Conservation (phyloP, 2,888 invertebrate genomes). For the Phrixothrix hirtus region DNA sequence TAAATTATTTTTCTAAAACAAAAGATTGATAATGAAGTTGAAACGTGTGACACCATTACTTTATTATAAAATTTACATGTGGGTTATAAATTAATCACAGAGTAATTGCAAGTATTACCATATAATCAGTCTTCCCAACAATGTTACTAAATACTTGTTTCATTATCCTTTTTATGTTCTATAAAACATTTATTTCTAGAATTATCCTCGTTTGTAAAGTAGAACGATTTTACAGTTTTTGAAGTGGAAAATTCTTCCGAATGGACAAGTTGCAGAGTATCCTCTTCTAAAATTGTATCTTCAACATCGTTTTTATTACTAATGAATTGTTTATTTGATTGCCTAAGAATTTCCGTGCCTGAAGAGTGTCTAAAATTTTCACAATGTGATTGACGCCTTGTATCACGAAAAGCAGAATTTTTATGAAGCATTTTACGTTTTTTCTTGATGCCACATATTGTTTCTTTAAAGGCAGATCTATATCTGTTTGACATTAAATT, state of each 20-base stretch:
- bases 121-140: neutral
- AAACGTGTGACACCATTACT: neutral
- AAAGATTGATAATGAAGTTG: neutral
- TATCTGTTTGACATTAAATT: conserved; percentile 80
- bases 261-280: conserved; percentile 1
- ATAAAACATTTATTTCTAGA: neutral
- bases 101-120: neutral
- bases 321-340: conserved; percentile 4
- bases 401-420: conserved; percentile 65
- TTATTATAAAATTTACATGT: neutral
- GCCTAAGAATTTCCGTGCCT: neutral
- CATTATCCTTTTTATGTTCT: neutral
- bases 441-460: conserved; percentile 65
- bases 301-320: neutral
- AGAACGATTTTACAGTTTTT: neutral
- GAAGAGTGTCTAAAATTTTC: conserved; percentile 12
- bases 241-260: neutral
- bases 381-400: conserved; percentile 52
- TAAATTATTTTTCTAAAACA: neutral
- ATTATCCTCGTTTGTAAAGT: neutral
- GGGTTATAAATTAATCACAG: neutral
- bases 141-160: neutral
- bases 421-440: conserved; percentile 58
- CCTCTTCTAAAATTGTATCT: conserved; percentile 15
- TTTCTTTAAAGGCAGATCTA: conserved; percentile 75